Percentiles rank a stretch among this genome's conserved stretches.
These are phyloP conservation scores for Cryptus armator DNA, from an alignment of 2,888 invertebrate genomes.

Conservation along the genomic window DNA sequence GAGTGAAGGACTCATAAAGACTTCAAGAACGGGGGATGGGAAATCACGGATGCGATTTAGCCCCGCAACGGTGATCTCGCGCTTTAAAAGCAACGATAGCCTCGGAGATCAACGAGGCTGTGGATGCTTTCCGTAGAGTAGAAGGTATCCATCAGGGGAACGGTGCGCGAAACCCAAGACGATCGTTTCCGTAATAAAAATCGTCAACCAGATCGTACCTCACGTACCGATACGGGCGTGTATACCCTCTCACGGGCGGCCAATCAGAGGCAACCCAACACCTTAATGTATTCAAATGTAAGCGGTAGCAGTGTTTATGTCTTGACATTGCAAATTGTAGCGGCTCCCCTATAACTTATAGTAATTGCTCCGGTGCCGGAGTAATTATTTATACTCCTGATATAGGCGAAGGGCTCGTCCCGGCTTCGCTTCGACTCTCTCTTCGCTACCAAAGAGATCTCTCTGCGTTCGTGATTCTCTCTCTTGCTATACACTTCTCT, in stretches of 20 bases:
- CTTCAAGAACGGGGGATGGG: conserved; percentile 34
- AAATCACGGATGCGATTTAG: conserved; percentile 8
- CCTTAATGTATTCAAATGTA: conserved; percentile 85
- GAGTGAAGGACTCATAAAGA: conserved; percentile 65
- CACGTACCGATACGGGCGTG: conserved; percentile 79
- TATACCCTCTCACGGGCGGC: conserved; percentile 72
- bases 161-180: conserved; percentile 73
- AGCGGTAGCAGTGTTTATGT: conserved; percentile 85
- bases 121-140: background rate
- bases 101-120: background rate
- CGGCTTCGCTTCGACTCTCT: conserved; percentile 47
- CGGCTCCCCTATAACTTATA: conserved; percentile 85
- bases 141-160: conserved; percentile 23
- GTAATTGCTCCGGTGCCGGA: conserved; percentile 84
- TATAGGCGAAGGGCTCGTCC: conserved; percentile 73
- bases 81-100: conserved; percentile 17
- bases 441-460: conserved; percentile 21
- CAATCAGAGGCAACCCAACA: conserved; percentile 81
- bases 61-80: conserved; percentile 35
- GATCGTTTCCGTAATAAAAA: conserved; percentile 83
- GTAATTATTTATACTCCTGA: conserved; percentile 85
- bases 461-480: conserved; percentile 32
- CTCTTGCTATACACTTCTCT: conserved; percentile 35
- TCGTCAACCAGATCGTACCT: conserved; percentile 84
- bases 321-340: conserved; percentile 85